Evolutionary conservation across 2,888 invertebrate species (phyloP).

Genomic region (Ectemnius cavifrons): DNA sequence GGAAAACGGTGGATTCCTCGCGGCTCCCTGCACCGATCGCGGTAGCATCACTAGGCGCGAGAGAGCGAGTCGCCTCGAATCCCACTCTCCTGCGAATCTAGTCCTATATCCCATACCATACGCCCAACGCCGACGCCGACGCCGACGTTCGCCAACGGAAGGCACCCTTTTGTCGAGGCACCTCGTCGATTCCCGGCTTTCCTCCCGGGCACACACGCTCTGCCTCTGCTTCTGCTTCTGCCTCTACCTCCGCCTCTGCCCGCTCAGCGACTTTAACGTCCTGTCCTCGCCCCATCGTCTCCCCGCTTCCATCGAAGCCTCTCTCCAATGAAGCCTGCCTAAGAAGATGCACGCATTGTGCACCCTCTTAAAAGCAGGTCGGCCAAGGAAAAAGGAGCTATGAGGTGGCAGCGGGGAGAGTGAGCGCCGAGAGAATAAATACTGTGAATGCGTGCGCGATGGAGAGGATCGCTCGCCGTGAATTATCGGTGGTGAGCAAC

Average conservation of each 20-base stretch:
- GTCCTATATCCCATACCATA: too few relatives aligned
- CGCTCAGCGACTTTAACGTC: not conserved
- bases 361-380: not conserved
- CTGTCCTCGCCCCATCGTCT: not conserved
- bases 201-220: not conserved
- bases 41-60: too few relatives aligned
- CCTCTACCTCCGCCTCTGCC: too few relatives aligned
- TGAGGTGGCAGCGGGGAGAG: conserved; percentile 11
- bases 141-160: conserved; percentile 1
- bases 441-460: not conserved
- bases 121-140: not conserved
- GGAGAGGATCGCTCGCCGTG: conserved; percentile 10
- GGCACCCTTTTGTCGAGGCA: not conserved
- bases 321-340: conserved; percentile 3
- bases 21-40: conserved; percentile 6
- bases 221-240: not conserved
- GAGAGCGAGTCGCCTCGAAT: too few relatives aligned
- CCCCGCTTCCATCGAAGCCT: not conserved
- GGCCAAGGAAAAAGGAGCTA: not conserved
- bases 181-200: conserved; percentile 1
- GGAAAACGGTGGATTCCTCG: conserved; percentile 44
- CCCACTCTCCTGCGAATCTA: too few relatives aligned
- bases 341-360: not conserved
- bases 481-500: conserved; percentile 56
- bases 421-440: not conserved